Evolutionary conservation across 64 coral and sea anemone species (phyloP), one percentile per base, ranked within the genome.

Genomic region (Porites australiensis): DNA sequence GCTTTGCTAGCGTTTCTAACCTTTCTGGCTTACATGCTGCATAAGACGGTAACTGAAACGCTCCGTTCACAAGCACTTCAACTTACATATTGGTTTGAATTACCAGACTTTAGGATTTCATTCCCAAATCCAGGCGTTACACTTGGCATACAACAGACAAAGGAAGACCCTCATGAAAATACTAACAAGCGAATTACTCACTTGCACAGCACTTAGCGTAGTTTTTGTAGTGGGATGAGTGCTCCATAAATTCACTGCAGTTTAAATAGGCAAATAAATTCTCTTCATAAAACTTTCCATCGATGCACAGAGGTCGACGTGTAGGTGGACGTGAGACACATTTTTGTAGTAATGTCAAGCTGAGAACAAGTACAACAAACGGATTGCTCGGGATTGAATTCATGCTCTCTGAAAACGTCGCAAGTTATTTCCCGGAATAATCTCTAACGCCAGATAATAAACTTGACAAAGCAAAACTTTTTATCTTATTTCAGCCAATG

Each of bases 251-350:
- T 23, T 50, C 16, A 5, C 19, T 68, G 16, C 81, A 84, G 81
- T 51, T 23, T 0, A 84, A 51, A 18, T 84, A 84, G 64, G 14
- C 61, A 4, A 68, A 84, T 5, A 84, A 45, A 50, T 47, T 84
- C 1, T 9, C 44, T 51, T 69, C 81, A 19, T 68, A 84, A 8
- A 84, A 84, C 37, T 84, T 84, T 1, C 81, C 81, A n/a, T 68
- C 18, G 6, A 52, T 84, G 46, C 81, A 84, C 48, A 3, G 81
- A 18, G 27, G 9, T 51, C 62, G 63, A 2, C n/a, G 45, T 63
- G 8, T 61, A 18, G 27, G 9, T 51, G 81, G 63, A 2, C n/a
- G 45, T 1, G 6, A 48, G 13, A 12, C 10, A 0, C 81, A 2
- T 69, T 45, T 19, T 50, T 13, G 7, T 10, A 68, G 21, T 12